phyloP scores from a whole-genome alignment of 2,888 invertebrate genomes.

The Tenthredo amoena region DNA sequence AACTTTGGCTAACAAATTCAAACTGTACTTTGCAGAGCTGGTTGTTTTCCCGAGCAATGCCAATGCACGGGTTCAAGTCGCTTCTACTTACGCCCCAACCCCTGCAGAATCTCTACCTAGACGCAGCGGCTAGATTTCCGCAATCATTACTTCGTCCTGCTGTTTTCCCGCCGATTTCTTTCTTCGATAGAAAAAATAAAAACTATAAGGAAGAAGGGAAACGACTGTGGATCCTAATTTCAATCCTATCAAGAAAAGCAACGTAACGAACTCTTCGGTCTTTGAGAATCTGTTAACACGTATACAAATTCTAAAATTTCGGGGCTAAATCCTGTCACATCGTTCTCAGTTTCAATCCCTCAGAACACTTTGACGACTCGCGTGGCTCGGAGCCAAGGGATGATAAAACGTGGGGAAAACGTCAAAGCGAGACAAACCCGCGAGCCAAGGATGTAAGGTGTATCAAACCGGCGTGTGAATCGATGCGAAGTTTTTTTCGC shows the following conservation, averaged over 20 bases:
- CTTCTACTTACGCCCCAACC: neutral
- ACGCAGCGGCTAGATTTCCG: neutral
- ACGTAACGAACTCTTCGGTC: neutral
- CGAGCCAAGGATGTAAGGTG: conserved; percentile 52
- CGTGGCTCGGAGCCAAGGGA: neutral
- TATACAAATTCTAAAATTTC: neutral
- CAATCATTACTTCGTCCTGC: neutral
- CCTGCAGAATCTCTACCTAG: neutral
- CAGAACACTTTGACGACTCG: conserved; percentile 56
- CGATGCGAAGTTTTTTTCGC: neutral
- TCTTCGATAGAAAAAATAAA: no score
- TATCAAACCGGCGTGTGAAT: neutral
- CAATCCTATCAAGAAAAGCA: neutral
- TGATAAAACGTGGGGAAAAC: conserved; percentile 54
- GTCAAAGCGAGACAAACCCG: conserved; percentile 55
- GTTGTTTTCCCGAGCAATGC: conserved; percentile 28
- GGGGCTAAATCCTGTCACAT: conserved; percentile 51
- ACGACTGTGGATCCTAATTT: neutral
- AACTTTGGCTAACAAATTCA: conserved; percentile 39
- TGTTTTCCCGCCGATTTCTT: no score
- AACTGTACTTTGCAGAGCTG: conserved; percentile 36
- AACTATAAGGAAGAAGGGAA: no score
- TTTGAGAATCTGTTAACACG: neutral
- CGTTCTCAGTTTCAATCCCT: conserved; percentile 60
- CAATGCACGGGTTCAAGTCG: neutral